Percentiles rank a stretch among this genome's conserved stretches.
Evolutionary conservation across 2,888 invertebrate genomes (phyloP).

Genomic region (Leucoptera coffeella): DNA sequence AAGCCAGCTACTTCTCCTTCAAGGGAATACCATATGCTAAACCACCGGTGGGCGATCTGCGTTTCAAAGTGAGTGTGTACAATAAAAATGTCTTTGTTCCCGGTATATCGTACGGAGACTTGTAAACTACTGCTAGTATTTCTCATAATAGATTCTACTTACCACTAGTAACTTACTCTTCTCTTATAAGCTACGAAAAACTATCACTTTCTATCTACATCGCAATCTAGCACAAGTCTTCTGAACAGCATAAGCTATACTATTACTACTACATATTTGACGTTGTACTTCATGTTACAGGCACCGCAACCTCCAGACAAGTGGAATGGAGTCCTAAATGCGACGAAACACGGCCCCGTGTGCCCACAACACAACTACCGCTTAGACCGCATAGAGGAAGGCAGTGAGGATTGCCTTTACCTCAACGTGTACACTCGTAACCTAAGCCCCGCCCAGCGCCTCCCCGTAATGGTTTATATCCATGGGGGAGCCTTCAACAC

Average conservation of each 20-base stretch:
- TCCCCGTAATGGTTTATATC: conserved; percentile 44
- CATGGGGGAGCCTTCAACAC: conserved; percentile 46
- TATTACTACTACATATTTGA: no score
- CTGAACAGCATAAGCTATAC: no score
- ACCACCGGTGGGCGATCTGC: conserved; percentile 49
- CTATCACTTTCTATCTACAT: no score
- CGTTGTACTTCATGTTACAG: no score
- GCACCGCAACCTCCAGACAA: conserved; percentile 30
- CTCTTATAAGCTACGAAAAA: no score
- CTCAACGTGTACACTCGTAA: conserved; percentile 59
- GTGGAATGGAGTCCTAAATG: conserved; percentile 31
- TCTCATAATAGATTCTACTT: no score
- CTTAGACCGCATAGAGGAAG: conserved; percentile 38
- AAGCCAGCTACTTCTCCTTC: conserved; percentile 28
- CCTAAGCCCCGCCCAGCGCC: conserved; percentile 11
- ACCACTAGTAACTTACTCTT: no score
- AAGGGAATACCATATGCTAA: conserved; percentile 57
- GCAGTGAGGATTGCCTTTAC: conserved; percentile 61
- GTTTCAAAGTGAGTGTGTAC: conserved; percentile 43
- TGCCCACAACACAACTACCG: conserved; percentile 44
- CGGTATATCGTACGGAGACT: no score
- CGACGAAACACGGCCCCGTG: conserved; percentile 28
- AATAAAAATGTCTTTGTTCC: no score
- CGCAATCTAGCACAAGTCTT: no score
- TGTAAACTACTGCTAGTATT: no score